Percentiles rank a stretch among this genome's conserved stretches.
Conservation (phyloP, 2,888 invertebrate species). For the Teinopalpus imperialis region DNA sequence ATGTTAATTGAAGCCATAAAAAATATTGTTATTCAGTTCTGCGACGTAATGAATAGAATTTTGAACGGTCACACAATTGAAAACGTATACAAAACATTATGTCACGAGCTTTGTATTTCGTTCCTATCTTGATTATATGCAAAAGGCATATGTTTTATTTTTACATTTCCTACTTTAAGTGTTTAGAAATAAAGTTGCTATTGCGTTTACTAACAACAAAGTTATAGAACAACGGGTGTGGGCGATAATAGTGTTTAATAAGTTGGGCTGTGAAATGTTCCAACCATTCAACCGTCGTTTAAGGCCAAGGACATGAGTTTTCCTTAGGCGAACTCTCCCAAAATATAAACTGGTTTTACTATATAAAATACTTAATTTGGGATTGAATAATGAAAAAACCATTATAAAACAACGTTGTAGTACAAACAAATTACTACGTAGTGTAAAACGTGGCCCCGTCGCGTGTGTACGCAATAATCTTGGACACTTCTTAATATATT, state of each 20-base stretch:
- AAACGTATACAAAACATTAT: slow-evolving; percentile 20
- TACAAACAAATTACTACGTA: too few relatives aligned
- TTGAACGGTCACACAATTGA: slow-evolving; percentile 17
- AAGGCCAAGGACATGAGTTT: slow-evolving; percentile 9
- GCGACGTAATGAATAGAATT: slow-evolving; percentile 9
- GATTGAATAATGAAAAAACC: too few relatives aligned
- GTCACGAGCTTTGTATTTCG: slow-evolving; percentile 15
- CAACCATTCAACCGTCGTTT: slow-evolving; percentile 7
- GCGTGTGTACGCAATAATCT: too few relatives aligned
- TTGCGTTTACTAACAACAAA: background rate
- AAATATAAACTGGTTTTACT: too few relatives aligned
- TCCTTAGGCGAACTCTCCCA: too few relatives aligned
- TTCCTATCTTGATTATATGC: slow-evolving; percentile 19
- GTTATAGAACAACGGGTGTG: slow-evolving; percentile 15
- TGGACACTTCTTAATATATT: too few relatives aligned
- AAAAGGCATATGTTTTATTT: background rate
- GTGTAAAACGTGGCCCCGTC: too few relatives aligned
- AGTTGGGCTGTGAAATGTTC: slow-evolving; percentile 15
- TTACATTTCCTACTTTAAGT: background rate
- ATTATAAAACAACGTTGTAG: too few relatives aligned
- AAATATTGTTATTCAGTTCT: too few relatives aligned
- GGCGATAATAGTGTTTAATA: slow-evolving; percentile 19
- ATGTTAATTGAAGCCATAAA: too few relatives aligned
- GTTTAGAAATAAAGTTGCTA: background rate
- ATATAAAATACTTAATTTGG: too few relatives aligned